Evolutionary conservation across 2,797 vertebrate species (phyloP).

Genomic region (Anniella stebbinsi): DNA sequence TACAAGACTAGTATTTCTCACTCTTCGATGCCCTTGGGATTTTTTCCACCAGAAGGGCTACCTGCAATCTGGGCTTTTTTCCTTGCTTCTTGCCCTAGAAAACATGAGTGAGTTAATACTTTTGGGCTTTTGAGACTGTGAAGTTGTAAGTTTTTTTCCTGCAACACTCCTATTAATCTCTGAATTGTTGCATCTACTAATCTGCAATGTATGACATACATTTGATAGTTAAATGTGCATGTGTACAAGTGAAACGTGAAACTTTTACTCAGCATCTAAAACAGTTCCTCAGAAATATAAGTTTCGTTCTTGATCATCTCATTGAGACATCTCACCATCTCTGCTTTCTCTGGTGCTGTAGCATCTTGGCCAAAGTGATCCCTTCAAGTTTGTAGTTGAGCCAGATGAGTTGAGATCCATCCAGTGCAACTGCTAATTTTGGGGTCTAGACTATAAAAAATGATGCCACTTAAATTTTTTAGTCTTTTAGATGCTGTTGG

Average conservation of each 20-base stretch:
- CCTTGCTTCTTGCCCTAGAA: neutral
- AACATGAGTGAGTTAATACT: neutral
- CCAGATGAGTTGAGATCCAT: neutral
- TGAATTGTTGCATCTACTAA: neutral
- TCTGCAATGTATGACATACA: neutral
- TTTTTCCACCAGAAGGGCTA: neutral
- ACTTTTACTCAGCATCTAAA: neutral
- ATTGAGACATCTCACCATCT: too few species aligned
- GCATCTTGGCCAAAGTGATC: neutral
- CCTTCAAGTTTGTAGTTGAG: neutral
- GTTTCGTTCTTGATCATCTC: neutral
- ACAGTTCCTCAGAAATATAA: neutral
- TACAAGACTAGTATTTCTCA: neutral
- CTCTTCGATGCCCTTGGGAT: neutral
- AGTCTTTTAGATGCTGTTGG: neutral
- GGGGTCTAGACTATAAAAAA: neutral
- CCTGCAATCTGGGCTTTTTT: neutral
- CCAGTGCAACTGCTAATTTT: neutral
- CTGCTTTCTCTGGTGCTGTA: neutral
- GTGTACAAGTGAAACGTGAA: neutral
- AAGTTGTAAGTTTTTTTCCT: neutral
- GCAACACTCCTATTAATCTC: neutral
- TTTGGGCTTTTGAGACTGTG: conserved; percentile 1
- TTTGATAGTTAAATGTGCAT: neutral
- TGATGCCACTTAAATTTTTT: neutral